Base-by-base conservation (phyloP, 1,140 invertebrate genomes). In the Leptinotarsa lineolata region DNA sequence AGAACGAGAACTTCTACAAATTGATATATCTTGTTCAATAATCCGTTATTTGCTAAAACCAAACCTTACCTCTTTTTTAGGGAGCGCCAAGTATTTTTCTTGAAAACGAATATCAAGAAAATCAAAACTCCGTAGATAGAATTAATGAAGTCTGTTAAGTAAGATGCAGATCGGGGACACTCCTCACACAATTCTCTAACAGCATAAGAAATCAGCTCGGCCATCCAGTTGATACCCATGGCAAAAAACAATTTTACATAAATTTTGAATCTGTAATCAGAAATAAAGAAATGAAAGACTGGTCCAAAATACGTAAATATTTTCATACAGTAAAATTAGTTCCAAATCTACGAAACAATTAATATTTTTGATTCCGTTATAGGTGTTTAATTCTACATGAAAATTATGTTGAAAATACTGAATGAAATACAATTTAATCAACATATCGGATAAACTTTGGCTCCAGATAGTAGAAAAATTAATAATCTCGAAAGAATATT, bases 161-260 rank as follows among this genome's bases (percentile, higher is more conserved):
- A 88, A 83, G 89, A 90, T 69, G 83, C 78, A 77, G 79, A 78
- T 18, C 60, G n/a, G 22, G 59, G 45, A 8, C 58, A 58, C 6
- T 72, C 67, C 74, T 71, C 70, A 12, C 74, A 64, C n/a, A 58
- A 18, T 77, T 77, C 79, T 18, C 79, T 82, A 24, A 87, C 83
- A 8, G 87, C 78, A 85, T 87, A 92, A 0, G 91, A 92, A 20
- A 92, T 81, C 58, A 92, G 87, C 80, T 93, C 92, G 83, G 89
- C 88, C 2, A 88, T 86, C 92, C 92, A 93, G 70, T 88, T 92
- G 2, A 92, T 88, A 6, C 92, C 92, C 91, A 93, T 92, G 0
- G 92, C 90, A 22, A 92, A 86, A 71, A 92, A 91, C 8, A 93
- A 82, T 74, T 92, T 92, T 60, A 92, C 72, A 75, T 92, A 93